Evolutionary conservation across 53 echinoderm and acorn worm species (phyloP).

Genomic region (Patiria pectinifera): DNA sequence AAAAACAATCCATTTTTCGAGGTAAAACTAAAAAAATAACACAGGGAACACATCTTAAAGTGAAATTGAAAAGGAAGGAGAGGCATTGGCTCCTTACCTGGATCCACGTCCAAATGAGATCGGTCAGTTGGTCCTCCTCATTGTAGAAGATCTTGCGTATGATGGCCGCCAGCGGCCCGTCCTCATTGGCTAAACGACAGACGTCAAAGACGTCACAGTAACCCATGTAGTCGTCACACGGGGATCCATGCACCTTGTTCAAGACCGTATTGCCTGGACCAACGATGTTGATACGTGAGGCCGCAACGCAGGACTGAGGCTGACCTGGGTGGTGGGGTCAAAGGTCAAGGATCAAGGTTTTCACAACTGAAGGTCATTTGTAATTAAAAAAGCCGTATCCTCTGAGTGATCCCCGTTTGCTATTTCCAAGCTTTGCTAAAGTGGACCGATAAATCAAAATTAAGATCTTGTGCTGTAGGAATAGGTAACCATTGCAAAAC

Average conservation of each 20-base stretch:
- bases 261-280: conserved; percentile 25
- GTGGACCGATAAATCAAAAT: too few species aligned
- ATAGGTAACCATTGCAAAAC: too few species aligned
- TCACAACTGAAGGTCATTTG: neutral
- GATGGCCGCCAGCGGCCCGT: conserved; percentile 90
- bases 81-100: conserved; percentile 33
- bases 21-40: too few species aligned
- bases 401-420: too few species aligned
- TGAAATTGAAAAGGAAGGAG: too few species aligned
- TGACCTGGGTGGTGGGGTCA: conserved; percentile 27
- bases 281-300: conserved; percentile 77
- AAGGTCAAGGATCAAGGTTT: neutral
- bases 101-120: conserved; percentile 74
- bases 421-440: too few species aligned
- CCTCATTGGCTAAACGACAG: conserved; percentile 84
- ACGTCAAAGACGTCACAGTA: conserved; percentile 86
- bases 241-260: conserved; percentile 62
- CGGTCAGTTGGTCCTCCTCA: conserved; percentile 79
- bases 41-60: too few species aligned
- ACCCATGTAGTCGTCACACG: conserved; percentile 88
- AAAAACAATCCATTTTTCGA: too few species aligned
- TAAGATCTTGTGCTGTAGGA: too few species aligned
- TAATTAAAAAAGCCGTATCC: neutral
- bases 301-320: conserved; percentile 63
- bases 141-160: conserved; percentile 82